Base-by-base conservation (phyloP, 2,888 invertebrate species). In the Sesia apiformis region DNA sequence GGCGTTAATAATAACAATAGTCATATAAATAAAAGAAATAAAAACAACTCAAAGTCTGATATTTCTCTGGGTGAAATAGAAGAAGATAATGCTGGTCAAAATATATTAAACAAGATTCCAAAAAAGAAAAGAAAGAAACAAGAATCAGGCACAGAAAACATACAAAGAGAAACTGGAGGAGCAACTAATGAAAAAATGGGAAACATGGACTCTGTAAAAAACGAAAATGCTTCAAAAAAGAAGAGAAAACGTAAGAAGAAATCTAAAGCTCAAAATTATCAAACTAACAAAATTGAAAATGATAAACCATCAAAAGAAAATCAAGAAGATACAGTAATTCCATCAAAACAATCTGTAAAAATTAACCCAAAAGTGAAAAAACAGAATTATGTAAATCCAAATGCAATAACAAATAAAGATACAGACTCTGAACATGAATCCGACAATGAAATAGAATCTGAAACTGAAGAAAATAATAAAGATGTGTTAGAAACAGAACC, bases 381-480 rank as follows among this genome's bases (percentile, higher is more conserved):
- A 43, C 53, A 57, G 23, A 58, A 52, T 40, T 46, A 59, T 57
- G 74, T 84, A 0, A 88, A 87, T 60, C 85, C 86, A 3, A 88
- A 88, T 63, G 87, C 88, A 7, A 70, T 88, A 41, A 87, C 88
- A n/a, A 70, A 78, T 46, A 66, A 84, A 69, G 88, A 88, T 59
- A 71, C 85, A 3, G 89, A 86, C 49, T 88, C 88, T 0, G 89
- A 89, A 69, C 88, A 89, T 66, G 89, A 86, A 40, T 89, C 89
- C 0, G 89, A 89, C 50, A 58, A 88, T 71, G 84, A 89, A 55
- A 82, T 89, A 46, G 74, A 81, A 55, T 88, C 88, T 0, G 87
- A 88, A 53, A 80, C 77, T 65, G 88, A 88, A 53, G 70, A 79
- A 57, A 73, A 65, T 1, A 84, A 85, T 46, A 75, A 81, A 57